Conservation (phyloP, 1,140 invertebrate species). For the Triops cancriformis region DNA sequence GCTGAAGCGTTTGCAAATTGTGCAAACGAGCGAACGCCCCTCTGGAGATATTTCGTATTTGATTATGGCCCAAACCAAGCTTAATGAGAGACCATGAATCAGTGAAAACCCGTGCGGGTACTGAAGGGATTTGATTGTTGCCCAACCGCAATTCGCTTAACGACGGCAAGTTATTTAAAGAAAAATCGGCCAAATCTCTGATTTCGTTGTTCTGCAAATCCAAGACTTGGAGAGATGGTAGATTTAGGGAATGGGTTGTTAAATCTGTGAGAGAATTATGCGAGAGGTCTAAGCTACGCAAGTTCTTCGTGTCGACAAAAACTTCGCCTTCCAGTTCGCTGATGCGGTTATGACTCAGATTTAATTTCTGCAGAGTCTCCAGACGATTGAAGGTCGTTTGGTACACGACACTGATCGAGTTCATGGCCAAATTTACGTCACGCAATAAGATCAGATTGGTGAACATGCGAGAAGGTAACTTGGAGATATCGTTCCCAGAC, state of each 20-base stretch:
- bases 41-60: slow-evolving; percentile 63
- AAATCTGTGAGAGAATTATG: slow-evolving; percentile 65
- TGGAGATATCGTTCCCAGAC: slow-evolving; percentile 63
- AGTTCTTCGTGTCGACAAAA: slow-evolving; percentile 52
- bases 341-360: slow-evolving; percentile 64
- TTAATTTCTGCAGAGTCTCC: slow-evolving; percentile 53
- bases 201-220: slow-evolving; percentile 35
- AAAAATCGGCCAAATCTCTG: slow-evolving; percentile 29
- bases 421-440: slow-evolving; percentile 65
- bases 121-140: slow-evolving; percentile 20
- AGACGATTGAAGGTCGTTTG: slow-evolving; percentile 56
- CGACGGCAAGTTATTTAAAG: slow-evolving; percentile 26
- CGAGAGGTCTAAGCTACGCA: slow-evolving; percentile 65
- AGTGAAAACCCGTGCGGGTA: slow-evolving; percentile 23
- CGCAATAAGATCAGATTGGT: slow-evolving; percentile 58
- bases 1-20: slow-evolving; percentile 62
- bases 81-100: slow-evolving; percentile 18
- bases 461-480: slow-evolving; percentile 54
- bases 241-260: slow-evolving; percentile 33
- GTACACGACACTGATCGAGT: slow-evolving; percentile 37
- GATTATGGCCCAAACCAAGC: slow-evolving; percentile 66
- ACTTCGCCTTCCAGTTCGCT: slow-evolving; percentile 21
- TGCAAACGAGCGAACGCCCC: slow-evolving; percentile 66
- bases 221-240: slow-evolving; percentile 21
- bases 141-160: slow-evolving; percentile 22